A percentile compares a stretch with the other conserved stretches of the same genome.
Conservation (phyloP, 2,888 invertebrate genomes). For the Acleris laterana region DNA sequence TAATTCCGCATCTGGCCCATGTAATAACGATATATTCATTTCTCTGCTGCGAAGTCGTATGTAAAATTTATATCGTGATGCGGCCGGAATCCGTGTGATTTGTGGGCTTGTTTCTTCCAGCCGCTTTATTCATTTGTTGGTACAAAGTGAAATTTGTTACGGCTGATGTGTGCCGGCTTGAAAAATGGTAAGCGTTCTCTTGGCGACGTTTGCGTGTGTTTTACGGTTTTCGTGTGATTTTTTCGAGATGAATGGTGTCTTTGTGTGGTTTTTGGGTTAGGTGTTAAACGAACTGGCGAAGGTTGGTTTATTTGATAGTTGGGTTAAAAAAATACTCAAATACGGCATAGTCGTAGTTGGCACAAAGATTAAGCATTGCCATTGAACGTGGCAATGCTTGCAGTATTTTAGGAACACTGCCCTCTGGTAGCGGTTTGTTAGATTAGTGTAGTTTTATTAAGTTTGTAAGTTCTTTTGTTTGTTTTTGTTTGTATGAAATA, state of each 20-base stretch:
- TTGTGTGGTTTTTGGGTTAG: no score
- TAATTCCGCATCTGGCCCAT: conserved; percentile 29
- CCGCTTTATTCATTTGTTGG: conserved; percentile 34
- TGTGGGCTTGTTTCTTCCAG: conserved; percentile 34
- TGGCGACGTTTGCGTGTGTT: conserved; percentile 11
- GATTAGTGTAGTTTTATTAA: no score
- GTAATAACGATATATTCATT: conserved; percentile 35
- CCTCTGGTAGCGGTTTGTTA: no score
- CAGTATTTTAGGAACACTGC: no score
- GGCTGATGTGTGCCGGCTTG: conserved; percentile 27
- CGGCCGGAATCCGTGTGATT: conserved; percentile 27
- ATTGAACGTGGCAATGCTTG: no score
- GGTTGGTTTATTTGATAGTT: no score
- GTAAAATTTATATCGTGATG: conserved; percentile 24
- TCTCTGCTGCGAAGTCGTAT: conserved; percentile 18
- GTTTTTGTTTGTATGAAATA: no score
- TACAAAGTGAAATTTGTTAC: conserved; percentile 36
- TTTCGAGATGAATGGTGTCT: background rate
- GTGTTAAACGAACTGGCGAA: no score
- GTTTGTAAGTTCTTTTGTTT: no score
- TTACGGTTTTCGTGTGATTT: background rate
- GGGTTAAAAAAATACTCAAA: no score
- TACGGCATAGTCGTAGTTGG: no score
- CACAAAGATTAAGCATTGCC: no score
- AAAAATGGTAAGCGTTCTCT: conserved; percentile 21